phyloP scores from a whole-genome alignment of 1,140 invertebrate species.

The Heliconius himera region DNA sequence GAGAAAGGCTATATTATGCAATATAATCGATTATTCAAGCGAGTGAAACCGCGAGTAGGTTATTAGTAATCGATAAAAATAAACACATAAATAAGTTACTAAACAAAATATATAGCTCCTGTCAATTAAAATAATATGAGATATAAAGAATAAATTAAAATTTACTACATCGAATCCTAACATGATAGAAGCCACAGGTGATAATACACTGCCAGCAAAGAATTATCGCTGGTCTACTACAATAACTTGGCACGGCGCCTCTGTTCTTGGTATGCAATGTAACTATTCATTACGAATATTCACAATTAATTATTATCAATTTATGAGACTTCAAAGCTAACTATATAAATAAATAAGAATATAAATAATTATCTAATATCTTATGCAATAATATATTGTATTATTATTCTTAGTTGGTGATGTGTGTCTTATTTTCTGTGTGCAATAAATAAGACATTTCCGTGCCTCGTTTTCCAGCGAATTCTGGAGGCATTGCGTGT shows the following conservation, averaged over 20 bases:
- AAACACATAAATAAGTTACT: not conserved
- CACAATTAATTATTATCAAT: constrained; percentile 19
- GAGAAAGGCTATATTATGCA: too few species aligned
- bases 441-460: too few species aligned
- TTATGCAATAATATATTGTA: not conserved
- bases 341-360: not conserved
- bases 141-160: not conserved
- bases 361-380: not conserved
- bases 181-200: constrained; percentile 24
- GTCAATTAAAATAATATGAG: not conserved
- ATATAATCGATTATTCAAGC: too few species aligned
- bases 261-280: constrained; percentile 20
- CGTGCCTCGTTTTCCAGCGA: too few species aligned
- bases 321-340: constrained; percentile 10
- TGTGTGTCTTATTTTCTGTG: too few species aligned
- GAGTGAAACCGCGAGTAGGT: too few species aligned
- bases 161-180: not conserved
- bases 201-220: constrained; percentile 25
- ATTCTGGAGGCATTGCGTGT: too few species aligned
- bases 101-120: not conserved
- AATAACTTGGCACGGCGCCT: constrained; percentile 31
- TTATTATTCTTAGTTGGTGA: too few species aligned
- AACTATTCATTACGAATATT: constrained; percentile 25
- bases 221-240: constrained; percentile 22
- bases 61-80: not conserved